phyloP scores from a whole-genome alignment of 2,113 vertebrate species.

The Oxyruncus cristatus region DNA sequence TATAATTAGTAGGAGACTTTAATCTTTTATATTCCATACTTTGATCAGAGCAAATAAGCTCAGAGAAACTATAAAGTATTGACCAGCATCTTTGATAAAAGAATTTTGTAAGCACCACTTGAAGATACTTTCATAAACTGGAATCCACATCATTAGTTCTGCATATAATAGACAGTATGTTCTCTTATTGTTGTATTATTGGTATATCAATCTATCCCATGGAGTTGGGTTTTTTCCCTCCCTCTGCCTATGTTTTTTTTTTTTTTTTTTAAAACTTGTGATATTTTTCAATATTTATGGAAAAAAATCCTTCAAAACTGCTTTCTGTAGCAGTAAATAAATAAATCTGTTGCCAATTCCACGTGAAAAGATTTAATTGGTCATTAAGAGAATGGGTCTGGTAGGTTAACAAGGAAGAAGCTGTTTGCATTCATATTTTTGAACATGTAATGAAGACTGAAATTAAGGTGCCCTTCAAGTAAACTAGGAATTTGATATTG shows the following conservation, averaged over 20 bases:
- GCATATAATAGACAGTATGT: slow-evolving; percentile 20
- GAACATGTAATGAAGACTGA: not conserved
- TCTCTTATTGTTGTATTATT: not conserved
- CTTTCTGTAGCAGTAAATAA: not conserved
- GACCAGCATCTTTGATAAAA: slow-evolving; percentile 76
- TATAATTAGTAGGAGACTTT: slow-evolving; percentile 83
- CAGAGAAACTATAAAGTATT: slow-evolving; percentile 75
- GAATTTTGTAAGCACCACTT: slow-evolving; percentile 61
- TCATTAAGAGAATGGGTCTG: not conserved
- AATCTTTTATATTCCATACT: slow-evolving; percentile 81
- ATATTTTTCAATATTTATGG: not conserved
- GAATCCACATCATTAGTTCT: slow-evolving; percentile 56
- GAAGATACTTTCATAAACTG: slow-evolving; percentile 57
- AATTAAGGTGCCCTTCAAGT: not conserved
- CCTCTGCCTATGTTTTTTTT: not conserved
- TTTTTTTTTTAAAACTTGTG: not conserved
- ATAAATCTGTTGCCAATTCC: not conserved
- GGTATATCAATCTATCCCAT: not conserved
- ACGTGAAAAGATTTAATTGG: not conserved
- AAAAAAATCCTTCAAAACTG: not conserved
- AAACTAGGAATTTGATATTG: not conserved
- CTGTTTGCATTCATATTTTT: not conserved
- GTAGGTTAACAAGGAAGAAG: not conserved
- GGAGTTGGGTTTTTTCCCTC: not conserved
- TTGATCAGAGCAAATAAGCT: slow-evolving; percentile 80